These are phyloP conservation scores for Hirtodrosophila duncani DNA, from an alignment of 2,888 invertebrate species.

Conservation along the genomic window DNA sequence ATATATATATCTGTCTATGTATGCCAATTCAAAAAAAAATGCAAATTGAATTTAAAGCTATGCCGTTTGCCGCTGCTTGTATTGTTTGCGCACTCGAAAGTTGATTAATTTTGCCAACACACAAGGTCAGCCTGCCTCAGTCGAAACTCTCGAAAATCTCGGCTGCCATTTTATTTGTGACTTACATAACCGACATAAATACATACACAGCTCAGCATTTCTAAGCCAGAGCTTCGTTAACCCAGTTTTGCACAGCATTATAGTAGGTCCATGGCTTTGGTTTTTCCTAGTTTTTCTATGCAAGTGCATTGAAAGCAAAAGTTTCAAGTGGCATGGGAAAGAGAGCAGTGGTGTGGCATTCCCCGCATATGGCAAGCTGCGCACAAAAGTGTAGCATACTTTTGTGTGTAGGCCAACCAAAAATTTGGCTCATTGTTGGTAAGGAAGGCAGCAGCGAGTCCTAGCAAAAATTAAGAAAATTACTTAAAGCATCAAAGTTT, in stretches of 20 bases:
- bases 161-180: slow-evolving; percentile 3
- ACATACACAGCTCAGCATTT: too few relatives aligned
- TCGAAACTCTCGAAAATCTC: slow-evolving; percentile 11
- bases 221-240: slow-evolving; percentile 44
- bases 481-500: too few relatives aligned
- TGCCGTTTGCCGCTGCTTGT: background rate
- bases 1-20: slow-evolving; percentile 15
- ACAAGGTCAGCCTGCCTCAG: slow-evolving; percentile 10
- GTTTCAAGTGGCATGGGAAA: slow-evolving; percentile 37
- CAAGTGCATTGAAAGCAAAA: slow-evolving; percentile 43
- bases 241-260: slow-evolving; percentile 35
- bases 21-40: slow-evolving; percentile 29
- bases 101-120: slow-evolving; percentile 23
- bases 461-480: too few relatives aligned
- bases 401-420: slow-evolving; percentile 15
- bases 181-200: slow-evolving; percentile 13
- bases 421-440: too few relatives aligned
- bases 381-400: slow-evolving; percentile 38
- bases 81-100: slow-evolving; percentile 1
- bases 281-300: slow-evolving; percentile 27
- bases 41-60: slow-evolving; percentile 41
- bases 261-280: slow-evolving; percentile 4
- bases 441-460: too few relatives aligned
- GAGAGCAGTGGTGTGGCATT: background rate
- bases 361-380: slow-evolving; percentile 8